Percentiles rank a stretch among this genome's conserved stretches.
Evolutionary conservation across 2,113 vertebrate species (phyloP).

Genomic region (Bungarus multicinctus): DNA sequence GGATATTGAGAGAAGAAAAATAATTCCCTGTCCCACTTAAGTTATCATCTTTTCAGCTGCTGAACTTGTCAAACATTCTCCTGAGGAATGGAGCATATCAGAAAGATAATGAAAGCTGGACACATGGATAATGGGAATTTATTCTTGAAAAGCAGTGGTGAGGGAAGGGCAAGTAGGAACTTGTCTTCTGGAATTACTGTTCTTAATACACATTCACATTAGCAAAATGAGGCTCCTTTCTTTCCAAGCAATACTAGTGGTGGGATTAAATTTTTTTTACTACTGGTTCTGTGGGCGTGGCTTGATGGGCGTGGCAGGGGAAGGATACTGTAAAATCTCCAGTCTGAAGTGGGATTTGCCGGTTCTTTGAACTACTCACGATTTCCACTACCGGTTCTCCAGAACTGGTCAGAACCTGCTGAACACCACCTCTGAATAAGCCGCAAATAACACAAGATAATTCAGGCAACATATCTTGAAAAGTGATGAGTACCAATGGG

Average conservation of each 20-base stretch:
- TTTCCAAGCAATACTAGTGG: background rate
- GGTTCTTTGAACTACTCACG: no score
- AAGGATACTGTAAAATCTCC: no score
- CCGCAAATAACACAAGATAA: background rate
- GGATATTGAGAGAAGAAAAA: slow-evolving; percentile 48
- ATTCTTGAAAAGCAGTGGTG: background rate
- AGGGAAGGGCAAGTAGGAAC: background rate
- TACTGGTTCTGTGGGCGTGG: no score
- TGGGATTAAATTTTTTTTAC: no score
- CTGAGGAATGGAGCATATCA: background rate
- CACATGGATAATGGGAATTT: slow-evolving; percentile 11
- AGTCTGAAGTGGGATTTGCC: no score
- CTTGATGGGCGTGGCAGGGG: no score
- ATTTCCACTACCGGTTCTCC: no score
- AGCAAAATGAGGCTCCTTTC: slow-evolving; percentile 1
- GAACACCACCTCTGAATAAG: background rate
- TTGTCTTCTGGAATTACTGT: background rate
- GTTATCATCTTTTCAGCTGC: slow-evolving; percentile 44
- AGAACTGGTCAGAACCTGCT: no score
- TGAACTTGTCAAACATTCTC: background rate
- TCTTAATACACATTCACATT: background rate
- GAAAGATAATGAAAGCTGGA: background rate
- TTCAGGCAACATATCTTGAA: background rate
- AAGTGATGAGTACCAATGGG: background rate
- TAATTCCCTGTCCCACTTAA: slow-evolving; percentile 44